These are phyloP conservation scores for Leptodactylus fuscus DNA, from an alignment of 2,113 vertebrate species.

Conservation along the genomic window DNA sequence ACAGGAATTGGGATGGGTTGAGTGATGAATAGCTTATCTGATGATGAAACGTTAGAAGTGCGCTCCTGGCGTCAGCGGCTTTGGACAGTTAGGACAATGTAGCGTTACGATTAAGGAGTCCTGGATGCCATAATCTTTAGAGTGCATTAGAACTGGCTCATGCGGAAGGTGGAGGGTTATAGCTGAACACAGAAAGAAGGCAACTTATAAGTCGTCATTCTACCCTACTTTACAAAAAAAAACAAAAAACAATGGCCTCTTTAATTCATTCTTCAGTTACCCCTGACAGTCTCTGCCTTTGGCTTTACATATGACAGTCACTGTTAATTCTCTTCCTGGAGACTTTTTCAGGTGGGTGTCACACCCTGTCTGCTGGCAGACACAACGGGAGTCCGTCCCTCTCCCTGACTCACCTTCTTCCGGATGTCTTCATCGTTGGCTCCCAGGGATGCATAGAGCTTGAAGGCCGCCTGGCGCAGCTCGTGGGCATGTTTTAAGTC, in stretches of 20 bases:
- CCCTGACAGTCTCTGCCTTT: conserved; percentile 67
- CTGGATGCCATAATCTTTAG: conserved; percentile 63
- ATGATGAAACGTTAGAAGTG: too few species aligned
- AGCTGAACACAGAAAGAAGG: conserved; percentile 61
- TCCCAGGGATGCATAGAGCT: conserved; percentile 96
- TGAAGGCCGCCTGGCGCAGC: conserved; percentile 96
- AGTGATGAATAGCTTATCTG: too few species aligned
- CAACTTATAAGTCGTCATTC: conserved; percentile 62
- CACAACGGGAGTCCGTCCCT: conserved; percentile 67
- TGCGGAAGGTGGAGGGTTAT: conserved; percentile 64
- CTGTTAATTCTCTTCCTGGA: conserved; percentile 72
- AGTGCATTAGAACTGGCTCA: conserved; percentile 64
- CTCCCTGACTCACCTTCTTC: conserved; percentile 87
- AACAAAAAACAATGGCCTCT: conserved; percentile 62
- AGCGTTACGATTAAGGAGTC: conserved; percentile 61
- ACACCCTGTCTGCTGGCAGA: conserved; percentile 64
- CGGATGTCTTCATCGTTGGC: conserved; percentile 98
- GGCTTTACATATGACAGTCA: conserved; percentile 69
- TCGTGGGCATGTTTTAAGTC: conserved; percentile 98
- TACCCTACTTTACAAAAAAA: conserved; percentile 68
- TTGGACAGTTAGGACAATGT: conserved; percentile 60
- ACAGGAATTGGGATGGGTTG: background rate
- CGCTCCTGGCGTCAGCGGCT: conserved; percentile 1
- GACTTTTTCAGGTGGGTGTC: conserved; percentile 69
- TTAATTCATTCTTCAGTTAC: conserved; percentile 70